A percentile compares a stretch with the other conserved stretches of the same genome.
Evolutionary conservation across 2,888 invertebrate genomes (phyloP).

Genomic region (Ichneumoninae sp.): DNA sequence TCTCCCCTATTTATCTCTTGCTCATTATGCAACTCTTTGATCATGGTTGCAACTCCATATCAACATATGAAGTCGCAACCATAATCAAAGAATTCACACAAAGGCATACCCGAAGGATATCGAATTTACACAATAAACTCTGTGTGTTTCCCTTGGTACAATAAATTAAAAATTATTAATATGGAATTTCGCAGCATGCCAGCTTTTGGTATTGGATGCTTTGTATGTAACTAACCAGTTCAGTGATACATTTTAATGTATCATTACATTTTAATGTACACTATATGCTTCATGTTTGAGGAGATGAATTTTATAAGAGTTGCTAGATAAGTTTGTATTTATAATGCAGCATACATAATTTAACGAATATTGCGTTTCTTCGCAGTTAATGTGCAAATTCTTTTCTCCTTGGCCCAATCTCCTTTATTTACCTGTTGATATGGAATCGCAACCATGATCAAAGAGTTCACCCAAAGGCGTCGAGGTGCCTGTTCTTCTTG

Average conservation of each 20-base stretch:
- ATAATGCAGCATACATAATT: background rate
- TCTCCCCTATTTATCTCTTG: conserved; percentile 87
- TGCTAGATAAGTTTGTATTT: background rate
- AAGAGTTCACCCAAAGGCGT: conserved; percentile 98
- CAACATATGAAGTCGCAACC: conserved; percentile 99
- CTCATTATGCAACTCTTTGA: conserved; percentile 92
- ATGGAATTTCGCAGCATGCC: background rate
- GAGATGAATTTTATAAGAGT: background rate
- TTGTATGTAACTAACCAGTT: background rate
- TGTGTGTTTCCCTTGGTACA: background rate
- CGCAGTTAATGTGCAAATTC: background rate
- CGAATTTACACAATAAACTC: conserved; percentile 14
- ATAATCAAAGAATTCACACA: conserved; percentile 99
- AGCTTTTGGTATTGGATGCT: background rate
- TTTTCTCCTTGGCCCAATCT: too few relatives aligned
- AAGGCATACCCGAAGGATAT: conserved; percentile 85
- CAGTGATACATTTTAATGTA: background rate
- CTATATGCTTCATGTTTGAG: background rate
- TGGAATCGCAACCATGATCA: conserved; percentile 99
- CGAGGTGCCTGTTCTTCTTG: conserved; percentile 95
- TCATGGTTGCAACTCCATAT: conserved; percentile 99
- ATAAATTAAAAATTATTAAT: background rate
- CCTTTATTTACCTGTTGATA: conserved; percentile 90
- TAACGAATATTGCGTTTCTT: background rate
- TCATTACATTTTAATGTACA: background rate